Percentiles rank a stretch among this genome's conserved stretches.
phyloP scores from a whole-genome alignment of 2,113 vertebrate genomes.

The Otis tarda region DNA sequence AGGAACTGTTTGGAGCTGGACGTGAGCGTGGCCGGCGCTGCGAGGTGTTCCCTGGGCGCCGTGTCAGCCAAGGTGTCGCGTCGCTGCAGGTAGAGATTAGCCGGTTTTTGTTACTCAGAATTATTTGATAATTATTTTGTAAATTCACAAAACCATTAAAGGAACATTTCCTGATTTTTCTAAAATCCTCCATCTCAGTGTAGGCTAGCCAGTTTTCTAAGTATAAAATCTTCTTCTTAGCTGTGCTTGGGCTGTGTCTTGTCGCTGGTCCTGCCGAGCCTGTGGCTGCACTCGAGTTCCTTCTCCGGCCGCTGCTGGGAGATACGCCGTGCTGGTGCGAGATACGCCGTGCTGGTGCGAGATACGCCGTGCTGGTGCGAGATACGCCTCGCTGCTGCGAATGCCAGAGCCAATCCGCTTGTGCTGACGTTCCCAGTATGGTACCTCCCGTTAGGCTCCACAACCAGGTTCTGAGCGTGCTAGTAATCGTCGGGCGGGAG shows the following conservation, averaged over 20 bases:
- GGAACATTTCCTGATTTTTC: neutral
- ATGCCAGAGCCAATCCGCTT: neutral
- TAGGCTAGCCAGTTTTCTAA: neutral
- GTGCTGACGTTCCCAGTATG: neutral
- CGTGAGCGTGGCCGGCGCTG: neutral
- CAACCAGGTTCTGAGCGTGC: neutral
- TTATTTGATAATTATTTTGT: neutral
- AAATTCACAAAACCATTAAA: neutral
- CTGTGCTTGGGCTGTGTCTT: neutral
- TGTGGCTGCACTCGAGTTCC: fast-evolving
- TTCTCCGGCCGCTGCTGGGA: neutral
- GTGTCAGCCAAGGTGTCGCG: fast-evolving
- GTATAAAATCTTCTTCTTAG: neutral
- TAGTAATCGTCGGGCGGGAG: neutral
- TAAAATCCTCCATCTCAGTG: neutral
- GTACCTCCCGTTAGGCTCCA: neutral
- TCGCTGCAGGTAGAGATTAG: neutral
- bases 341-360: neutral
- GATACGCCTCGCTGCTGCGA: too few species aligned
- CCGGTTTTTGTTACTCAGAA: too few species aligned
- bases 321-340: too few species aligned
- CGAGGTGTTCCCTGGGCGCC: neutral
- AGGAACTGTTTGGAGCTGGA: neutral
- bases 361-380: neutral
- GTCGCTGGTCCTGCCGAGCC: neutral